Percentiles rank a stretch among this genome's conserved stretches.
phyloP scores from a whole-genome alignment of 2,797 vertebrate genomes.

The Acrossocheilus wenchowensis region DNA sequence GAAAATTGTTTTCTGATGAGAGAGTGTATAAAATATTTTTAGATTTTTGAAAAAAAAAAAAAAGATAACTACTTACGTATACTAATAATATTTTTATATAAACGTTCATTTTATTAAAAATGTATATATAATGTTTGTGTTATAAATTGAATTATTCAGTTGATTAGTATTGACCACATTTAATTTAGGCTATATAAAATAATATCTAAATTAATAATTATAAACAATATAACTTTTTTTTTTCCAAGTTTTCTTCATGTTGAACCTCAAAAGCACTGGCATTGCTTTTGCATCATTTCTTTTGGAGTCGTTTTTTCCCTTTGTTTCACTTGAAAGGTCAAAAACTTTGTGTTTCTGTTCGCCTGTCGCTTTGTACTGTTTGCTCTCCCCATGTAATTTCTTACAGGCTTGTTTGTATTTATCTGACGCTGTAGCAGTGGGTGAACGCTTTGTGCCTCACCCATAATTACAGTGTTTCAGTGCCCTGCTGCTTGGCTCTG shows the following conservation, averaged over 20 bases:
- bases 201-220: not conserved
- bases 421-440: constrained; percentile 53
- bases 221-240: not conserved
- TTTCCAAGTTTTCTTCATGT: not conserved
- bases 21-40: not conserved
- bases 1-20: not conserved
- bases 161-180: not conserved
- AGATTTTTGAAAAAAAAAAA: not conserved
- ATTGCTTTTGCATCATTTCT: not conserved
- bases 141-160: not conserved
- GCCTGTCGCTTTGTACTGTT: not conserved
- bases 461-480: constrained; percentile 60
- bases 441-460: constrained; percentile 53
- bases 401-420: constrained; percentile 61
- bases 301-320: not conserved
- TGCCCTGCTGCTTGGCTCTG: constrained; percentile 32
- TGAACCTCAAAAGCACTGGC: not conserved
- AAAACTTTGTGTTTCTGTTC: not conserved
- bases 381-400: constrained; percentile 54
- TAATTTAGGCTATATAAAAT: no score
- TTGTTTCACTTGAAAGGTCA: constrained; percentile 33
- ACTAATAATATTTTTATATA: not conserved
- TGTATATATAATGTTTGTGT: not conserved
- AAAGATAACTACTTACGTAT: not conserved
- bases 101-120: no score